These are phyloP conservation scores for Cricetomys ansorgei DNA, from an alignment of 2,113 vertebrate genomes.

Conservation along the genomic window DNA sequence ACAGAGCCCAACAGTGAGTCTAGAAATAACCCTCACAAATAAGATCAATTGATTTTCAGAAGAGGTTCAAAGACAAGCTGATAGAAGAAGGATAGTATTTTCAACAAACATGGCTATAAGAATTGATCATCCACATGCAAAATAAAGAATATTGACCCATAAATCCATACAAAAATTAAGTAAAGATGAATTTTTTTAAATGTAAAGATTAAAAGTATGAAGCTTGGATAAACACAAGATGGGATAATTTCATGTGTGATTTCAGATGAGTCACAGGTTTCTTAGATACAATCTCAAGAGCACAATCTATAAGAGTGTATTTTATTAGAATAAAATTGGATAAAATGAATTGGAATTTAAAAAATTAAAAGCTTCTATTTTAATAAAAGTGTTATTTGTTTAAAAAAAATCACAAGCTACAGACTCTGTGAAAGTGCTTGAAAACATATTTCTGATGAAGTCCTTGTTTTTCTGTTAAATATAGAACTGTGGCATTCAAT, in stretches of 20 bases:
- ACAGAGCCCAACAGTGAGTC: background rate
- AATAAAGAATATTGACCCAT: conserved; percentile 3
- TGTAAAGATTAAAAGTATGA: background rate
- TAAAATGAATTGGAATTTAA: background rate
- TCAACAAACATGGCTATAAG: background rate
- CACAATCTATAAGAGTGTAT: background rate
- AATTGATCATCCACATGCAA: background rate
- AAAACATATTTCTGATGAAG: background rate
- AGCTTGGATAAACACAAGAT: background rate
- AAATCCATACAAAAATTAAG: background rate
- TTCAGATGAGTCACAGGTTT: background rate
- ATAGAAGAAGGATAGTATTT: background rate
- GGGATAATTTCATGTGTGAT: background rate
- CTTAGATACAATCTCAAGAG: background rate
- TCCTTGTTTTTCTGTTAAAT: background rate
- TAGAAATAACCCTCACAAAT: conserved; percentile 18
- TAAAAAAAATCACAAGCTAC: background rate
- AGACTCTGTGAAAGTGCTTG: background rate
- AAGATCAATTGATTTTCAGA: conserved; percentile 38
- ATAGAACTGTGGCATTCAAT: background rate
- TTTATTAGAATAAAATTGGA: background rate
- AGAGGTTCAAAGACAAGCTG: background rate
- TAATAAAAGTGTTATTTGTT: background rate
- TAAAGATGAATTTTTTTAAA: background rate
- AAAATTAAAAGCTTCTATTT: background rate